Percentiles rank a stretch among this genome's conserved stretches.
Conservation (phyloP, 1,140 invertebrate species). For the Lepidurus packardi region DNA sequence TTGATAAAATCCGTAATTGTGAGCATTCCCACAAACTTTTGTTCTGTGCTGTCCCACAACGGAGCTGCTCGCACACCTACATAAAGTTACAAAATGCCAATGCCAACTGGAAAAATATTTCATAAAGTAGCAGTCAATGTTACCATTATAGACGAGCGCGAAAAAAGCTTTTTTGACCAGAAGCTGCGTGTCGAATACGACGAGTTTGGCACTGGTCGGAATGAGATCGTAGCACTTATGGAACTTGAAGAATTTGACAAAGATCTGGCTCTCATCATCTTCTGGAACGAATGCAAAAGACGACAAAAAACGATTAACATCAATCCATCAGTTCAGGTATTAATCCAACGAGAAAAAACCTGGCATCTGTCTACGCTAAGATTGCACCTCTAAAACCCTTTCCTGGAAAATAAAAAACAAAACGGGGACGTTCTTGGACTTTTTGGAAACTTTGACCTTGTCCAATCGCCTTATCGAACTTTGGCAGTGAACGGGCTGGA, state of each 20-base stretch:
- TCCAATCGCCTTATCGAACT: not conserved
- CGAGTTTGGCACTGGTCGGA: constrained; percentile 96
- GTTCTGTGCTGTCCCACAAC: constrained; percentile 87
- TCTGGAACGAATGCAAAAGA: constrained; percentile 61
- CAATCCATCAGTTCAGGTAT: constrained; percentile 34
- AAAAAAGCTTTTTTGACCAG: constrained; percentile 99
- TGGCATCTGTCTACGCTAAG: constrained; percentile 1
- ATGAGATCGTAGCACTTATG: constrained; percentile 99
- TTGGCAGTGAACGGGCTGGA: not conserved
- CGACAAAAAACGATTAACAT: constrained; percentile 30
- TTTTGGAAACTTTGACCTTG: not conserved
- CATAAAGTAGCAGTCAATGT: constrained; percentile 42
- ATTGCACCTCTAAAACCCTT: too few relatives aligned
- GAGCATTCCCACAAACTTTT: constrained; percentile 93
- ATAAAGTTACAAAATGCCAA: constrained; percentile 34
- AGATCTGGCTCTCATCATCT: constrained; percentile 92
- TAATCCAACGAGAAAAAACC: constrained; percentile 3
- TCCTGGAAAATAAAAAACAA: not conserved
- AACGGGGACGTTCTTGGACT: not conserved
- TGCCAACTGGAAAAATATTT: not conserved
- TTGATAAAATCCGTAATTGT: constrained; percentile 99
- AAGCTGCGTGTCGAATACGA: constrained; percentile 98
- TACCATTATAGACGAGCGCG: constrained; percentile 95
- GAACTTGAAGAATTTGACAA: constrained; percentile 98
- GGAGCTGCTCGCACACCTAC: constrained; percentile 91